These are phyloP conservation scores for Harpagoxenus sublaevis DNA, from an alignment of 2,888 invertebrate genomes.

Conservation along the genomic window DNA sequence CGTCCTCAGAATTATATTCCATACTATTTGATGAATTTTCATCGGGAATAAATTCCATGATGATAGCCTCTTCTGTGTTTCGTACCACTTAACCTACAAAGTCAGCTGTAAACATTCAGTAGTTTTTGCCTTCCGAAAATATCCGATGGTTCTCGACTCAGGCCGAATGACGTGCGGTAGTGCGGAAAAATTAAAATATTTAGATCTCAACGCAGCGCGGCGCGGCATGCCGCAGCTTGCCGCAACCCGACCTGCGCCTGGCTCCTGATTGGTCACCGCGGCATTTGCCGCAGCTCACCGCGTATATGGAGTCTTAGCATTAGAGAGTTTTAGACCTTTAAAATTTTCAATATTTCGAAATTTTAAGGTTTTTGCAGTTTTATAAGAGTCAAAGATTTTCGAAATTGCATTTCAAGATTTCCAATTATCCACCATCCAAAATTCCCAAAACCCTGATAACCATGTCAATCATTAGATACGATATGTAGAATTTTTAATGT, in stretches of 20 bases:
- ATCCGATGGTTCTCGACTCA: neutral
- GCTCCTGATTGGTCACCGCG: slow-evolving; percentile 14
- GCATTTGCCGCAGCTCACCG: slow-evolving; percentile 13
- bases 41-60: neutral
- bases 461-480: too few species aligned
- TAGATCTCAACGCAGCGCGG: slow-evolving; percentile 3
- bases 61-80: neutral
- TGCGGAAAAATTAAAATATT: slow-evolving; percentile 19
- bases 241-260: neutral
- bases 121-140: neutral
- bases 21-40: neutral
- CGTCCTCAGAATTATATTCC: slow-evolving; percentile 9
- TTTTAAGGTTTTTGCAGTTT: too few species aligned
- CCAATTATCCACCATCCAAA: too few species aligned
- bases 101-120: neutral
- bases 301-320: slow-evolving; percentile 1
- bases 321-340: too few species aligned
- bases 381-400: too few species aligned
- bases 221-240: slow-evolving; percentile 8
- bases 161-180: neutral
- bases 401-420: too few species aligned
- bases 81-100: neutral
- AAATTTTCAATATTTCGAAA: too few species aligned
- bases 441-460: too few species aligned
- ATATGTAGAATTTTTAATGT: too few species aligned